These are phyloP conservation scores for Bufo bufo DNA, from an alignment of 2,113 vertebrate genomes.

Conservation along the genomic window DNA sequence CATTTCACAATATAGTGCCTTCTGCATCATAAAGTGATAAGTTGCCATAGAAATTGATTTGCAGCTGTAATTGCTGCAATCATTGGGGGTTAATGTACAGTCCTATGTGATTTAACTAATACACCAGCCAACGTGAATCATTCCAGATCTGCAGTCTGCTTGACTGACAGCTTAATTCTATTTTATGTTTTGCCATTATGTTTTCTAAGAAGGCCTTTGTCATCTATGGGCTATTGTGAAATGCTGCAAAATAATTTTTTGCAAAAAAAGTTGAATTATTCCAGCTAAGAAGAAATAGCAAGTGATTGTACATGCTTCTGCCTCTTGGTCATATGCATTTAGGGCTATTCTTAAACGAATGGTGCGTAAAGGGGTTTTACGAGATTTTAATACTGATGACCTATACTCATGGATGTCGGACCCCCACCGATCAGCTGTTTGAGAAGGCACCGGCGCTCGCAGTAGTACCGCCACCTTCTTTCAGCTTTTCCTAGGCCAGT, in stretches of 20 bases:
- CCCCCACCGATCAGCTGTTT: too few species aligned
- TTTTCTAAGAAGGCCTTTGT: not conserved
- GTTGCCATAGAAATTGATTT: conserved; percentile 51
- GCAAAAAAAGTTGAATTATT: not conserved
- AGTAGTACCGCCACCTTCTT: too few species aligned
- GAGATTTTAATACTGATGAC: too few species aligned
- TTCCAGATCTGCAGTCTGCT: not conserved
- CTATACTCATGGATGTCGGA: too few species aligned
- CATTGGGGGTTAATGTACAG: conserved; percentile 49
- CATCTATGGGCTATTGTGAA: not conserved
- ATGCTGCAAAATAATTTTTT: not conserved
- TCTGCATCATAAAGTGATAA: not conserved
- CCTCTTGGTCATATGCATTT: too few species aligned
- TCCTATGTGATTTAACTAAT: conserved; percentile 48
- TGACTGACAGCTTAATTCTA: conserved; percentile 11
- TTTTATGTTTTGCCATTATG: conserved; percentile 12
- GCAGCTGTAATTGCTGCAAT: conserved; percentile 48
- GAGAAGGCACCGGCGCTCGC: too few species aligned
- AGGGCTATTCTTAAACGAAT: too few species aligned
- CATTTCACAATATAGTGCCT: not conserved
- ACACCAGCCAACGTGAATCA: conserved; percentile 7
- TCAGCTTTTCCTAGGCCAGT: too few species aligned
- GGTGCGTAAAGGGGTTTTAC: too few species aligned
- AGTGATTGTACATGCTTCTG: too few species aligned
- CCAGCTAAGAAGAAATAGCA: not conserved